Conservation (phyloP, 53 echinoderm and acorn worm species). For the Antedon mediterranea region DNA sequence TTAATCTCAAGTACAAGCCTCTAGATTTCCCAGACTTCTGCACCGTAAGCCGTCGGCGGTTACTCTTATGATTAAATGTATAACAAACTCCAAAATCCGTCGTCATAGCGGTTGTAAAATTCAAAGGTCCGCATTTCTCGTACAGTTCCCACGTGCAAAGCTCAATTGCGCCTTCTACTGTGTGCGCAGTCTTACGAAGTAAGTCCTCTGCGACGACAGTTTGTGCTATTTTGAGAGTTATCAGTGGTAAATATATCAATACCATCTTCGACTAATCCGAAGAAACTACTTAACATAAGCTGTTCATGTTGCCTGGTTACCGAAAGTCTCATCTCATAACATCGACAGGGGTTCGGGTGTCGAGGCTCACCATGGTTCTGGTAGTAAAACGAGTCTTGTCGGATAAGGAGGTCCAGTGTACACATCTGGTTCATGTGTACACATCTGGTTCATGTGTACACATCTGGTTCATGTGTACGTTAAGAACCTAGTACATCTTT, state of each 20-base stretch:
- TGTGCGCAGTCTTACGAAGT: neutral
- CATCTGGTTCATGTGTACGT: no score
- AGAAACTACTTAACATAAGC: neutral
- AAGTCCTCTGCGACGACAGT: neutral
- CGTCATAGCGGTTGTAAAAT: constrained; percentile 36
- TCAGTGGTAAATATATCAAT: neutral
- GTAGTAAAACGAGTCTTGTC: no score
- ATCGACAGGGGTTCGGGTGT: no score
- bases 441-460: no score
- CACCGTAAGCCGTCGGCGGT: neutral
- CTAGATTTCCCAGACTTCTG: constrained; percentile 38
- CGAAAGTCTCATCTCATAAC: no score
- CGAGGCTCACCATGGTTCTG: no score
- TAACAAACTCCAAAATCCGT: constrained; percentile 42
- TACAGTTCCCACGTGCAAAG: constrained; percentile 22
- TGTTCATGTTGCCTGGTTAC: neutral
- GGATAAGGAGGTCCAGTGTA: no score
- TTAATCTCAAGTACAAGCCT: constrained; percentile 39
- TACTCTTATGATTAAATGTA: neutral
- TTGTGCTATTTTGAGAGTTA: neutral
- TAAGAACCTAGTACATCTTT: no score
- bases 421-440: no score
- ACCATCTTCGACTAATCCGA: neutral
- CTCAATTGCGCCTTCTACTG: neutral
- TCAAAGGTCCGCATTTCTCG: constrained; percentile 17